Evolutionary conservation across 2,797 vertebrate species (phyloP).

Genomic region (Bryconaethiops microstoma): DNA sequence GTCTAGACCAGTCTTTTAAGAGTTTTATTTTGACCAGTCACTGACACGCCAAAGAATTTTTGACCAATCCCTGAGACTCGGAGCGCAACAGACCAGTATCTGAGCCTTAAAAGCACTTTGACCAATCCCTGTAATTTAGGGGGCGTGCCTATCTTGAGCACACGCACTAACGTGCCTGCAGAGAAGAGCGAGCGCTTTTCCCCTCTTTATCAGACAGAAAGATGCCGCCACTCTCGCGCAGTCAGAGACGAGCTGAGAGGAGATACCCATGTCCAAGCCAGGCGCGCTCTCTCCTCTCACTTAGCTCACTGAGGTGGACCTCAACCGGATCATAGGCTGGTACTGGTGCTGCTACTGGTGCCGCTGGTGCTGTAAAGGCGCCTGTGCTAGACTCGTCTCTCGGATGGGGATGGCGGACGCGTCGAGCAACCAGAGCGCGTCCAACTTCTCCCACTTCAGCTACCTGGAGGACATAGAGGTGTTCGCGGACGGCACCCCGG

Average conservation of each 20-base stretch:
- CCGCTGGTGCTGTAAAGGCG: neutral
- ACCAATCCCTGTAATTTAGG: neutral
- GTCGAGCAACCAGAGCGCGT: slow-evolving; percentile 53
- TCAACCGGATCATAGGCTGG: slow-evolving; percentile 39
- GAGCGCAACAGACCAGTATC: neutral
- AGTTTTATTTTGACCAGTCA: neutral
- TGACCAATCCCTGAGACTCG: neutral
- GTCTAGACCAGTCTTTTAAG: neutral
- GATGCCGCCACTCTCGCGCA: neutral
- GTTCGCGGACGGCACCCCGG: slow-evolving; percentile 62
- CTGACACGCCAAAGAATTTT: neutral
- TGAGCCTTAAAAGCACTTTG: neutral
- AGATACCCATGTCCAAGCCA: neutral
- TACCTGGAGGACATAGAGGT: slow-evolving; percentile 64
- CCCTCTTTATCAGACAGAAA: neutral
- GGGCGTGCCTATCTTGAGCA: neutral
- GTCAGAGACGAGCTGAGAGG: neutral
- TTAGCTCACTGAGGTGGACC: slow-evolving; percentile 51
- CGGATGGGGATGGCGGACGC: slow-evolving; percentile 62
- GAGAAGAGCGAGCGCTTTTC: neutral
- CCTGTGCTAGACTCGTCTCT: slow-evolving; percentile 1
- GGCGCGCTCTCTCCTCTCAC: neutral
- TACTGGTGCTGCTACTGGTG: slow-evolving; percentile 1
- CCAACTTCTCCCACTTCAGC: slow-evolving; percentile 59
- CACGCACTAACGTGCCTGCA: slow-evolving; percentile 18